Evolutionary conservation across 1,140 invertebrate genomes (phyloP).

Genomic region (Drosophila tristis): DNA sequence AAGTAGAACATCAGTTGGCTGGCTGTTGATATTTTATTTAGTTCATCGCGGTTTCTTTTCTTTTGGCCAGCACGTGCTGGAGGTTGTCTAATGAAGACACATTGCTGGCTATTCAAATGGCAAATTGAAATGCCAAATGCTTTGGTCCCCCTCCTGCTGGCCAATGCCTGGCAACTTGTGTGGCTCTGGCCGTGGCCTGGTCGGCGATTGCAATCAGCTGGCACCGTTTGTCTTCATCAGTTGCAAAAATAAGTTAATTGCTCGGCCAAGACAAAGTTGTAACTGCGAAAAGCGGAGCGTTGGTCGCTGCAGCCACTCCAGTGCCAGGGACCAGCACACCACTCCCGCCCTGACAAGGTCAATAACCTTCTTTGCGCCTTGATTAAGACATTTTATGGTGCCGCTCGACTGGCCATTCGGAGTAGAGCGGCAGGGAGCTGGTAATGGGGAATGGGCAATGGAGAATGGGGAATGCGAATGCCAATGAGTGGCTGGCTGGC

Average conservation of each 20-base stretch:
- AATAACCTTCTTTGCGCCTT: conserved; percentile 57
- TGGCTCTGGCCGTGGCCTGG: conserved; percentile 21
- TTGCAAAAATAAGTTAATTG: conserved; percentile 77
- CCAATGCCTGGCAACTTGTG: conserved; percentile 47
- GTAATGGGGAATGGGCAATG: background rate
- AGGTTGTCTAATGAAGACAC: conserved; percentile 16
- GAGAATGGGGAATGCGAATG: conserved; percentile 31
- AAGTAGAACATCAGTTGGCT: conserved; percentile 46
- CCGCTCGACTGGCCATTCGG: conserved; percentile 24
- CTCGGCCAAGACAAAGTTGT: conserved; percentile 48
- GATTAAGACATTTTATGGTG: conserved; percentile 67
- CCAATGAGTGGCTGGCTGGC: conserved; percentile 37
- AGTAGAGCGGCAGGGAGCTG: conserved; percentile 2
- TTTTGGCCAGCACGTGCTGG: conserved; percentile 38
- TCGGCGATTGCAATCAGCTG: conserved; percentile 70
- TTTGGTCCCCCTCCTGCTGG: too few relatives aligned
- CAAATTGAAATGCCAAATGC: conserved; percentile 42
- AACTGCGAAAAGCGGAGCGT: conserved; percentile 14
- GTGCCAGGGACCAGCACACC: conserved; percentile 11
- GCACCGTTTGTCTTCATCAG: conserved; percentile 75
- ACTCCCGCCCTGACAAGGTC: conserved; percentile 57
- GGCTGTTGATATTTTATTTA: conserved; percentile 8
- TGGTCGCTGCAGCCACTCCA: conserved; percentile 22
- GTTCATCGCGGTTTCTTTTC: background rate
- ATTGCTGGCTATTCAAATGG: conserved; percentile 35